Evolutionary conservation across 2,888 invertebrate genomes (phyloP).

Genomic region (Pseudolycoriella hygida): DNA sequence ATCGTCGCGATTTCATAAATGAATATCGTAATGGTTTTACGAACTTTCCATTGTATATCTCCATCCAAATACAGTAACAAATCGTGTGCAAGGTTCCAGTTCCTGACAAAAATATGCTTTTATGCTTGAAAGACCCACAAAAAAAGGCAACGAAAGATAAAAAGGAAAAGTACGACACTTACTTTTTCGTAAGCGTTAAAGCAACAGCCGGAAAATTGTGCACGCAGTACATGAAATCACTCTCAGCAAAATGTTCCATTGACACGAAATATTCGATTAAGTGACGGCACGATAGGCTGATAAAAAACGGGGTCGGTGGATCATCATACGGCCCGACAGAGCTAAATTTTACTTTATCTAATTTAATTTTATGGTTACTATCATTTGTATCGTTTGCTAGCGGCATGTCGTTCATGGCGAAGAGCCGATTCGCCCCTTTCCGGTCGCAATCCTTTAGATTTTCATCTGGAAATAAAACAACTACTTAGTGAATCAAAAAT

Average conservation of each 20-base stretch:
- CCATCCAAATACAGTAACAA: slow-evolving; percentile 46
- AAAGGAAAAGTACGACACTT: slow-evolving; percentile 3
- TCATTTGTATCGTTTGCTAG: too few species aligned
- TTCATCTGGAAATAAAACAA: too few species aligned
- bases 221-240: slow-evolving; percentile 50
- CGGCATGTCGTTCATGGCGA: too few species aligned
- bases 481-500: too few species aligned
- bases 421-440: too few species aligned
- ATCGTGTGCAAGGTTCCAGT: slow-evolving; percentile 50
- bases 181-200: slow-evolving; percentile 44
- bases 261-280: slow-evolving; percentile 49
- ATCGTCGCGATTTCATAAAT: slow-evolving; percentile 57
- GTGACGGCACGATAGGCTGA: slow-evolving; percentile 37
- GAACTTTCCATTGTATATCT: slow-evolving; percentile 47
- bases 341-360: too few species aligned
- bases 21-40: slow-evolving; percentile 55
- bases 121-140: too few species aligned
- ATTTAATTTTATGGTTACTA: too few species aligned
- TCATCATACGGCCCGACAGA: too few species aligned
- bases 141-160: background rate
- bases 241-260: slow-evolving; percentile 40
- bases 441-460: too few species aligned
- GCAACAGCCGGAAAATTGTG: slow-evolving; percentile 65
- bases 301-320: slow-evolving; percentile 3
- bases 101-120: slow-evolving; percentile 17